phyloP scores from a whole-genome alignment of 2,888 invertebrate species.

The Tinea pellionella region DNA sequence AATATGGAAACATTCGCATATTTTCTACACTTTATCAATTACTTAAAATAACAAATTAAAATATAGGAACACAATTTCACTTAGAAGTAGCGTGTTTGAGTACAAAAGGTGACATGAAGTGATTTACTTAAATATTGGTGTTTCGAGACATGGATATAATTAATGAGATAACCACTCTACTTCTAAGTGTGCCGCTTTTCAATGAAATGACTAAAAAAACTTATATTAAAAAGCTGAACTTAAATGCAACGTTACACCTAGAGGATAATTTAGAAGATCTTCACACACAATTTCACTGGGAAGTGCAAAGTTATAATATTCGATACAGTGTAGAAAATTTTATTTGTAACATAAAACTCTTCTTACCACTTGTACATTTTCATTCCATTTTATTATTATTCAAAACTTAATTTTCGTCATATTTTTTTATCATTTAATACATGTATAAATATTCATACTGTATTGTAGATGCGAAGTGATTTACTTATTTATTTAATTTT shows the following conservation, averaged over 20 bases:
- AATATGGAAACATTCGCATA: constrained; percentile 46
- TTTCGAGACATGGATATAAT: background rate
- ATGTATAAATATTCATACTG: too few species aligned
- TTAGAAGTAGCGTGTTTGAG: constrained; percentile 13
- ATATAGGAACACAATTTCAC: constrained; percentile 43
- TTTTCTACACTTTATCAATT: constrained; percentile 67
- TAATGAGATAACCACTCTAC: background rate
- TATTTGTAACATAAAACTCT: constrained; percentile 44
- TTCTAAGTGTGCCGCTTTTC: background rate
- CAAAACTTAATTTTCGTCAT: background rate
- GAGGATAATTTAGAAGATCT: constrained; percentile 1
- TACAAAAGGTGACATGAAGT: background rate
- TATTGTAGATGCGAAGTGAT: too few species aligned
- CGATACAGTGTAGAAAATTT: constrained; percentile 67
- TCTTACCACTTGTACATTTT: constrained; percentile 40
- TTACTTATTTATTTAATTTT: too few species aligned
- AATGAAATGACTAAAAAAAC: background rate
- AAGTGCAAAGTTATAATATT: constrained; percentile 21
- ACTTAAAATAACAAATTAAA: constrained; percentile 20
- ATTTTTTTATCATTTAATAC: too few species aligned
- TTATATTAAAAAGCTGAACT: constrained; percentile 9
- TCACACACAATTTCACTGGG: background rate
- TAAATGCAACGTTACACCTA: constrained; percentile 5
- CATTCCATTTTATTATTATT: background rate
- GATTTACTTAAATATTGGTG: background rate